phyloP scores from a whole-genome alignment of 2,113 vertebrate species.

The Ceyx cyanopectus region DNA sequence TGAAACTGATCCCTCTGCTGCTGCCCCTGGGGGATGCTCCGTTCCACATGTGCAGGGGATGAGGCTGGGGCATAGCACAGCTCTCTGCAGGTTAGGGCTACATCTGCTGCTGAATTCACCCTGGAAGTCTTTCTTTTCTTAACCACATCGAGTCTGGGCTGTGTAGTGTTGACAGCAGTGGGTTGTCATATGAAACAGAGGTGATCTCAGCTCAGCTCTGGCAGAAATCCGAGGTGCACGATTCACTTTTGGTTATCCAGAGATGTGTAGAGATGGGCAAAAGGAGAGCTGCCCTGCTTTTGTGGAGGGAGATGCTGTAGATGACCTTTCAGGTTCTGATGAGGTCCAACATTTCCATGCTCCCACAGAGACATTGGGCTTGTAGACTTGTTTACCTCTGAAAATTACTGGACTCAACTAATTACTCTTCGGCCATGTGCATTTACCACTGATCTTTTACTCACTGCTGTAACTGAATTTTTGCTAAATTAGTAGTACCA shows the following conservation, averaged over 20 bases:
- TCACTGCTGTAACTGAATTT: neutral
- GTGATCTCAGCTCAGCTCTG: neutral
- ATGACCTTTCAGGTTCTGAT: neutral
- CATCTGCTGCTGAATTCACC: neutral
- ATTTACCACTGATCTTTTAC: neutral
- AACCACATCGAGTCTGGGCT: neutral
- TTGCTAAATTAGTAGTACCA: neutral
- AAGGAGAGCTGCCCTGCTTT: neutral
- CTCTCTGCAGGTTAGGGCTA: neutral
- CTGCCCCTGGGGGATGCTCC: accelerated
- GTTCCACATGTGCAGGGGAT: neutral
- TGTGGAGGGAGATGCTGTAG: neutral
- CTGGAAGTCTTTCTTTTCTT: neutral
- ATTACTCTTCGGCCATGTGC: neutral
- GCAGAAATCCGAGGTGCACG: neutral
- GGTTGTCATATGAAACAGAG: accelerated
- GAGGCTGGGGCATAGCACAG: neutral
- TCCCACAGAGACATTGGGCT: neutral
- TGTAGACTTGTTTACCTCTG: neutral
- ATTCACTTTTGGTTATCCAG: neutral
- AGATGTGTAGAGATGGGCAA: neutral
- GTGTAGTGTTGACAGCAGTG: neutral
- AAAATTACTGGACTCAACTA: neutral
- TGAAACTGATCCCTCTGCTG: neutral
- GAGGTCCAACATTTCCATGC: neutral